phyloP scores from a whole-genome alignment of 2,888 invertebrate species.

The Anaspis maculata region DNA sequence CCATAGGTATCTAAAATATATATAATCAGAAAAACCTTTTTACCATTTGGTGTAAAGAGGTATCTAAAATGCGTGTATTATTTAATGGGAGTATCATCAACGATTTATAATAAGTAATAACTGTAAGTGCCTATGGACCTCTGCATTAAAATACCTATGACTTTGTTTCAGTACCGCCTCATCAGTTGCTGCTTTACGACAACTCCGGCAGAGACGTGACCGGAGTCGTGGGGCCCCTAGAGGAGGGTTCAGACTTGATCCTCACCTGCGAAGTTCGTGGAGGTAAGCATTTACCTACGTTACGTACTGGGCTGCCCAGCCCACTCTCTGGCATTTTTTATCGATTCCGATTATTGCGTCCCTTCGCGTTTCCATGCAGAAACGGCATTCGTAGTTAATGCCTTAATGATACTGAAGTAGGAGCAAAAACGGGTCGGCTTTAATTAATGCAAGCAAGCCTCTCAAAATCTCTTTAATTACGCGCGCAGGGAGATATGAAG shows the following conservation, averaged over 20 bases:
- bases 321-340: not conserved
- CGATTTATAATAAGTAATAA: too few relatives aligned
- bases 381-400: too few relatives aligned
- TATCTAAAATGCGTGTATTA: too few relatives aligned
- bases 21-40: too few relatives aligned
- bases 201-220: constrained; percentile 75
- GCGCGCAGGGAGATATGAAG: constrained; percentile 10
- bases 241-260: constrained; percentile 72
- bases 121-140: too few relatives aligned
- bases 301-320: not conserved
- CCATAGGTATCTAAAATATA: too few relatives aligned
- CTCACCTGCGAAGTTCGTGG: constrained; percentile 82
- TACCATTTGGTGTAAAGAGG: too few relatives aligned
- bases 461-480: constrained; percentile 16
- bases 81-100: too few relatives aligned
- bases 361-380: too few relatives aligned
- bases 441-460: constrained; percentile 15
- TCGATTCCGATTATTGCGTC: not conserved
- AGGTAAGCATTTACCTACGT: too few relatives aligned
- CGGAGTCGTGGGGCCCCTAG: constrained; percentile 70
- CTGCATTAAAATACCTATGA: too few relatives aligned
- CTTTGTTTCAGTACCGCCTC: constrained; percentile 71
- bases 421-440: constrained; percentile 8
- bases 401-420: constrained; percentile 5
- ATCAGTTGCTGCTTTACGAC: constrained; percentile 76